Percentiles rank a stretch among this genome's conserved stretches.
Conservation (phyloP, 2,113 vertebrate species). For the Melanerpes aurifrons region DNA sequence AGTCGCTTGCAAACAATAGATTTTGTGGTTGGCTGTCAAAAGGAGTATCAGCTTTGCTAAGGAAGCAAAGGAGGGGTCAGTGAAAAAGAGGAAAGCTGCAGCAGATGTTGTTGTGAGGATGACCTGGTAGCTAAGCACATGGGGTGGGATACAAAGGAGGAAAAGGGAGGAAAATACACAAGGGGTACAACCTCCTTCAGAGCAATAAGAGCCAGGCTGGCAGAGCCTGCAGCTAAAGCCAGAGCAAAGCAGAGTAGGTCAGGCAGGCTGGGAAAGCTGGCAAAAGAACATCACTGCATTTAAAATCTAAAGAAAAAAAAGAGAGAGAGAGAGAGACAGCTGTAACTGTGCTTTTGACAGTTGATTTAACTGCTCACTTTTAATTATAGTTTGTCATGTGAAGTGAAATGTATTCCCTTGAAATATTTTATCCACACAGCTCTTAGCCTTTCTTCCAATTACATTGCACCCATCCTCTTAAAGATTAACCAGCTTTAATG, state of each 20-base stretch:
- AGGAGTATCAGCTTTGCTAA: background rate
- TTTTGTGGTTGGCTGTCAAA: background rate
- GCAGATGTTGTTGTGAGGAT: background rate
- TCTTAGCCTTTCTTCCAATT: constrained; percentile 46
- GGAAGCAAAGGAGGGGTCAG: background rate
- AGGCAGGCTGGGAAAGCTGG: constrained; percentile 4
- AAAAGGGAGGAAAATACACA: background rate
- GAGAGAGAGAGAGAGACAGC: background rate
- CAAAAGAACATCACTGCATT: background rate
- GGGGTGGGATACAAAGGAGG: background rate
- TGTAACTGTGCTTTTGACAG: constrained; percentile 58
- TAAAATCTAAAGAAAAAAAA: background rate
- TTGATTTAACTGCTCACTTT: constrained; percentile 63
- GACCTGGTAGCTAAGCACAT: background rate
- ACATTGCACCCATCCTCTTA: constrained; percentile 5
- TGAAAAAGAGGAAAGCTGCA: background rate
- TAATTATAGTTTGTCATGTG: constrained; percentile 73
- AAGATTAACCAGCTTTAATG: constrained; percentile 54
- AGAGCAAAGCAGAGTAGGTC: background rate
- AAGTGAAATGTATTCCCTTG: constrained; percentile 62
- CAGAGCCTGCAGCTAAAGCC: background rate
- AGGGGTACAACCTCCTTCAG: background rate
- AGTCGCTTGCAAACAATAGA: background rate
- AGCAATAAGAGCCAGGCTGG: background rate
- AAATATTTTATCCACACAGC: constrained; percentile 34